These are phyloP conservation scores for Tetrao urogallus DNA, from an alignment of 2,113 vertebrate genomes.

Conservation along the genomic window DNA sequence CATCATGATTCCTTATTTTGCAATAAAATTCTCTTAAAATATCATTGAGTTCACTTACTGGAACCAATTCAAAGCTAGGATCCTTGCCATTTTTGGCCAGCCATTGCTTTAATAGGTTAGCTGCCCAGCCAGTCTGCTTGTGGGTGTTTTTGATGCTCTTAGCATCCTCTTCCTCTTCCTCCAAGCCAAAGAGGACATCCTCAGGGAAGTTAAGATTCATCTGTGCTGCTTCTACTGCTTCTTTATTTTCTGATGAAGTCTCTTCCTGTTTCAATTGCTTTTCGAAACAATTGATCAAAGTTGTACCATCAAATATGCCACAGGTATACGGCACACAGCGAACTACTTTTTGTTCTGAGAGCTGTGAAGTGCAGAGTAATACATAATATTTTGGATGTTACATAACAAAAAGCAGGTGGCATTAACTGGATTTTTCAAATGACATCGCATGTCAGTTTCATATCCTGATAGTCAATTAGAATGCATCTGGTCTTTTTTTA, in stretches of 20 bases:
- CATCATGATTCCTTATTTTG: conserved; percentile 66
- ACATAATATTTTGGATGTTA: conserved; percentile 43
- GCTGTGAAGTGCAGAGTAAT: conserved; percentile 41
- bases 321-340: conserved; percentile 52
- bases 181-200: conserved; percentile 68
- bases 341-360: conserved; percentile 68
- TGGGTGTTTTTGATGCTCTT: conserved; percentile 72
- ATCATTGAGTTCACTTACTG: conserved; percentile 72
- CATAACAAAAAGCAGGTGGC: conserved; percentile 64
- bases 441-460: not conserved
- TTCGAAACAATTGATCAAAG: conserved; percentile 71
- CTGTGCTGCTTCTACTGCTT: conserved; percentile 54
- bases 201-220: conserved; percentile 58
- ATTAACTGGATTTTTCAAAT: conserved; percentile 47
- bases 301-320: conserved; percentile 70
- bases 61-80: conserved; percentile 71
- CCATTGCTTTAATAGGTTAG: conserved; percentile 68
- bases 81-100: conserved; percentile 69
- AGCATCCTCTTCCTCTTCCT: conserved; percentile 72
- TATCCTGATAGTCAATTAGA: conserved; percentile 21
- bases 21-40: conserved; percentile 70
- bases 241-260: conserved; percentile 62
- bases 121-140: conserved; percentile 70
- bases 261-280: conserved; percentile 71
- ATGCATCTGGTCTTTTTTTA: not conserved